These are phyloP conservation scores for Dermatophagoides farinae DNA, from an alignment of 1,140 invertebrate species.

Conservation along the genomic window DNA sequence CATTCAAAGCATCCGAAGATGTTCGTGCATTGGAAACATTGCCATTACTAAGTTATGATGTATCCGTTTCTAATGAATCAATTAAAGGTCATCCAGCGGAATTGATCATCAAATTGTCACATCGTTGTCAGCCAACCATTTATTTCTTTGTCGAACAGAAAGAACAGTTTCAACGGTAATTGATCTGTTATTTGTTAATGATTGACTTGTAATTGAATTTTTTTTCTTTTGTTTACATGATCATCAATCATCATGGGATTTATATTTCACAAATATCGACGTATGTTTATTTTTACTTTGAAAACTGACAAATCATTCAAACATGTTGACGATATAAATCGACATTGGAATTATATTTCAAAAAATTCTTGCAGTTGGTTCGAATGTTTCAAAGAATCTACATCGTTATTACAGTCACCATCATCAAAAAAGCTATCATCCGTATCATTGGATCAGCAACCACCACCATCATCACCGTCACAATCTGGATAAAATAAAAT, in stretches of 20 bases:
- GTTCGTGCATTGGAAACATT: conserved; percentile 33
- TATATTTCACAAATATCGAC: too few species aligned
- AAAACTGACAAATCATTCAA: too few species aligned
- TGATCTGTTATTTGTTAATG: neutral
- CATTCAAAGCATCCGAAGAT: conserved; percentile 39
- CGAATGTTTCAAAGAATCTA: too few species aligned
- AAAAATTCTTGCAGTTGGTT: too few species aligned
- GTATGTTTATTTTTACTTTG: too few species aligned
- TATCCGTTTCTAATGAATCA: conserved; percentile 24
- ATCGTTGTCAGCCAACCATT: conserved; percentile 29
- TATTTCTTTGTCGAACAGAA: conserved; percentile 29
- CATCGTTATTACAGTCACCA: too few species aligned
- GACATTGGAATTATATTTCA: too few species aligned
- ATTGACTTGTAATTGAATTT: neutral
- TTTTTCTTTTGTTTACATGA: neutral
- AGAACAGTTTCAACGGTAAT: neutral
- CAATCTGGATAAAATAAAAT: too few species aligned
- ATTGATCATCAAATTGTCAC: conserved; percentile 33
- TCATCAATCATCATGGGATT: neutral
- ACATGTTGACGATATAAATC: too few species aligned
- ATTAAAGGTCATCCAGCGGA: conserved; percentile 28
- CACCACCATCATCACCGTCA: too few species aligned
- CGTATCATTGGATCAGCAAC: too few species aligned
- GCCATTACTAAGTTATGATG: conserved; percentile 35
- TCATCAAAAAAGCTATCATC: too few species aligned